phyloP scores from a whole-genome alignment of 2,888 invertebrate genomes.

The Himalopsyche japonica region DNA sequence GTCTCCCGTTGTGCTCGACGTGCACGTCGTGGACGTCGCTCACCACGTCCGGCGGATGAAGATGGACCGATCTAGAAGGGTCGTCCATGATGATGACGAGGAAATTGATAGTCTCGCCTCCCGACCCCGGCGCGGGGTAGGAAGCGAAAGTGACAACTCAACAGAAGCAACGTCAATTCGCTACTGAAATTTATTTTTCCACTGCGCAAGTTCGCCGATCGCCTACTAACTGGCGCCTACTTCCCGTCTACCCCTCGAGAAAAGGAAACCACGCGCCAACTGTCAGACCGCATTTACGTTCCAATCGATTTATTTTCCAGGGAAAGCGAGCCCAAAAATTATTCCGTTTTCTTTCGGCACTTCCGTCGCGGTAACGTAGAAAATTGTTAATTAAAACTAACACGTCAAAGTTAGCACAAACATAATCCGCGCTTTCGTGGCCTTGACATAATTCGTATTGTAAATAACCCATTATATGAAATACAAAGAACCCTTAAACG shows the following conservation, averaged over 20 bases:
- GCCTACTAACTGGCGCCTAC: background rate
- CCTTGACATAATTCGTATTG: too few species aligned
- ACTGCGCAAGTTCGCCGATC: background rate
- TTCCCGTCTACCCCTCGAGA: background rate
- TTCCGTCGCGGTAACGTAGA: too few species aligned
- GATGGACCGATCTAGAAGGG: conserved; percentile 8
- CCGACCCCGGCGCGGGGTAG: conserved; percentile 1
- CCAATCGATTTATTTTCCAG: conserved; percentile 10
- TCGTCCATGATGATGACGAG: conserved; percentile 26
- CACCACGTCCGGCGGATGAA: conserved; percentile 23
- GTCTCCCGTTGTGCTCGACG: conserved; percentile 35
- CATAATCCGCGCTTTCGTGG: too few species aligned
- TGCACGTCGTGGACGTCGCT: conserved; percentile 38
- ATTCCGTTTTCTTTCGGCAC: background rate
- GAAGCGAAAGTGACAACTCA: background rate
- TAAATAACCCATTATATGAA: too few species aligned
- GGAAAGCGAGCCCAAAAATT: background rate
- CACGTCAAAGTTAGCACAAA: too few species aligned
- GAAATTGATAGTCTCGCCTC: background rate
- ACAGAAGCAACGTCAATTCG: background rate
- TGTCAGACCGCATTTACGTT: conserved; percentile 7
- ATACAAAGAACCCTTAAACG: too few species aligned
- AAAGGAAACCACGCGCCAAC: background rate
- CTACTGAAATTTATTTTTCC: background rate
- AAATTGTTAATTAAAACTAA: too few species aligned